A percentile compares a stretch with the other conserved stretches of the same genome.
Evolutionary conservation across 1,140 invertebrate species (phyloP).

Genomic region (Lerema accius): DNA sequence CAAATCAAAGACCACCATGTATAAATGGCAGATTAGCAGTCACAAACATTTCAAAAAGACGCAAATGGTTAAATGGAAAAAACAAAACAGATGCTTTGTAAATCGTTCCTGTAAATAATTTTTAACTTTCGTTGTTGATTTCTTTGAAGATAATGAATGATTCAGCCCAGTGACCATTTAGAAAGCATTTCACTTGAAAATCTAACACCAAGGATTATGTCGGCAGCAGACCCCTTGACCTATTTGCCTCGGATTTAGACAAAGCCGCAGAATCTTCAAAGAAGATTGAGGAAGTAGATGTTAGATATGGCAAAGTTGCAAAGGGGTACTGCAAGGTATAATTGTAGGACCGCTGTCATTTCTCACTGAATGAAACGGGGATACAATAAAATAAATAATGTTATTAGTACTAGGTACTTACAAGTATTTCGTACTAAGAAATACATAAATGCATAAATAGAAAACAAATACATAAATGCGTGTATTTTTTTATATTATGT

Average conservation of each 20-base stretch:
- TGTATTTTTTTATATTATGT: no score
- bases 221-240: conserved; percentile 36
- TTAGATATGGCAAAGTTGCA: conserved; percentile 5
- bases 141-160: conserved; percentile 31
- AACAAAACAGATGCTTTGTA: not conserved
- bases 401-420: no score
- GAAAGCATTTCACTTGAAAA: conserved; percentile 29
- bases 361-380: not conserved
- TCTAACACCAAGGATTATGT: conserved; percentile 32
- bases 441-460: no score
- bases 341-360: not conserved
- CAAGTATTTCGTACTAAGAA: no score
- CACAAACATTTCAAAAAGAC: no score
- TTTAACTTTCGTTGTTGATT: conserved; percentile 20
- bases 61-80: not conserved
- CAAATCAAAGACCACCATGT: no score
- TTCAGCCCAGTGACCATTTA: conserved; percentile 14
- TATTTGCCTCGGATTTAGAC: conserved; percentile 31
- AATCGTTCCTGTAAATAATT: conserved; percentile 8
- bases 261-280: conserved; percentile 27
- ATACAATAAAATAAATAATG: no score
- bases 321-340: not conserved
- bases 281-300: conserved; percentile 4
- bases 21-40: no score
- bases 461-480: no score